These are phyloP conservation scores for Dioctria rufipes DNA, from an alignment of 2,888 invertebrate species.

Conservation along the genomic window DNA sequence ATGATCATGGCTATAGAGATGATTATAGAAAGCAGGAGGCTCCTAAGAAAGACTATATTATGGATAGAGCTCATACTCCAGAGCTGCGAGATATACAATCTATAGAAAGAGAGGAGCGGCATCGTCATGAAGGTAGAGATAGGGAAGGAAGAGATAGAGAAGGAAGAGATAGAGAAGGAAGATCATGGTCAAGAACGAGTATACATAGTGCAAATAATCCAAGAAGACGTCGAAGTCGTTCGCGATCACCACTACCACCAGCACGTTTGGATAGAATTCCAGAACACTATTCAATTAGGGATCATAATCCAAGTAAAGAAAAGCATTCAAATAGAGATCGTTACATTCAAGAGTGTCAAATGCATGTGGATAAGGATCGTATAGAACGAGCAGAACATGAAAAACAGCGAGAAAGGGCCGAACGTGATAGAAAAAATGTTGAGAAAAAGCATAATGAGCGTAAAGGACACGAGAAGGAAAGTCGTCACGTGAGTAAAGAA, in stretches of 20 bases:
- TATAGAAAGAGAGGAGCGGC: conserved; percentile 43
- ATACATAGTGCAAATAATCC: conserved; percentile 21
- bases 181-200: conserved; percentile 57
- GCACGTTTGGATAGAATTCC: conserved; percentile 29
- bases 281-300: conserved; percentile 47
- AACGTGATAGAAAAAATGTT: conserved; percentile 59
- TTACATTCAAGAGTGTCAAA: conserved; percentile 64
- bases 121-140: conserved; percentile 48
- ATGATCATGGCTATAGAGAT: conserved; percentile 41
- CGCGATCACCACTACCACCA: conserved; percentile 52
- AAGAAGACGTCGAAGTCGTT: conserved; percentile 52
- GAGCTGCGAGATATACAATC: conserved; percentile 51
- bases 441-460: conserved; percentile 57
- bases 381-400: conserved; percentile 63
- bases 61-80: conserved; percentile 51
- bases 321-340: conserved; percentile 58
- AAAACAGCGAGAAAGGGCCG: conserved; percentile 62
- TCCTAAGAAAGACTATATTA: conserved; percentile 35
- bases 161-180: conserved; percentile 46
- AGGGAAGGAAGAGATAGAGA: too few species aligned
- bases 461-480: conserved; percentile 55
- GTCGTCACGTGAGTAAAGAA: conserved; percentile 69
- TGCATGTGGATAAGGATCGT: conserved; percentile 66
- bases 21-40: conserved; percentile 31
- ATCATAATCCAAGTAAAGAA: conserved; percentile 61